Percentiles rank a stretch among this genome's conserved stretches.
phyloP scores from a whole-genome alignment of 2,888 invertebrate genomes.

The Opisthograptis luteolata region DNA sequence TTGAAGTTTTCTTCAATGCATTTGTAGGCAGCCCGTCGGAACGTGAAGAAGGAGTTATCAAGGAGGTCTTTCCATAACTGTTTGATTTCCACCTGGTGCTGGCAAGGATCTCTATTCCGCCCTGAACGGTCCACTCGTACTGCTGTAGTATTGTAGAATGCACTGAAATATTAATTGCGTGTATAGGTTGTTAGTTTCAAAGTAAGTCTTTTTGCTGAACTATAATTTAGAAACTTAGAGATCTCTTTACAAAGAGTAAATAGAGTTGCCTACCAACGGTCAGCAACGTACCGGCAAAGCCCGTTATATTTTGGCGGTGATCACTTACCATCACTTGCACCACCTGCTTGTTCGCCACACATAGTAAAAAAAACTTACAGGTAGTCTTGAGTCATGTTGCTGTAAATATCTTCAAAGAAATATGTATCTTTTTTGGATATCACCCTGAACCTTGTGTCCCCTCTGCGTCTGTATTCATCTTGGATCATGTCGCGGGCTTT shows the following conservation, averaged over 20 bases:
- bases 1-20: slow-evolving; percentile 37
- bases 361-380: slow-evolving; percentile 22
- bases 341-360: too few relatives aligned
- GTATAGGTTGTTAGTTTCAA: too few relatives aligned
- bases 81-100: slow-evolving; percentile 44
- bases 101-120: slow-evolving; percentile 40
- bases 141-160: slow-evolving; percentile 39
- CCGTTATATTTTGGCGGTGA: too few relatives aligned
- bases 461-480: slow-evolving; percentile 18
- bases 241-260: too few relatives aligned
- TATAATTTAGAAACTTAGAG: too few relatives aligned
- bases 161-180: slow-evolving; percentile 36
- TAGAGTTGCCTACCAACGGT: too few relatives aligned
- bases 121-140: slow-evolving; percentile 29
- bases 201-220: too few relatives aligned
- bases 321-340: too few relatives aligned
- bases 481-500: slow-evolving; percentile 35
- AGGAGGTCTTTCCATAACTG: slow-evolving; percentile 48
- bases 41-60: slow-evolving; percentile 33
- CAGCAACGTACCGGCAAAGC: too few relatives aligned
- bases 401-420: slow-evolving; percentile 52
- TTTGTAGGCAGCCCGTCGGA: slow-evolving; percentile 37
- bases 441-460: slow-evolving; percentile 45
- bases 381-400: slow-evolving; percentile 51
- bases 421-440: slow-evolving; percentile 37